Evolutionary conservation across 2,113 vertebrate species (phyloP), one percentile per base, ranked within the genome.

Genomic region (Rhipidura dahli): DNA sequence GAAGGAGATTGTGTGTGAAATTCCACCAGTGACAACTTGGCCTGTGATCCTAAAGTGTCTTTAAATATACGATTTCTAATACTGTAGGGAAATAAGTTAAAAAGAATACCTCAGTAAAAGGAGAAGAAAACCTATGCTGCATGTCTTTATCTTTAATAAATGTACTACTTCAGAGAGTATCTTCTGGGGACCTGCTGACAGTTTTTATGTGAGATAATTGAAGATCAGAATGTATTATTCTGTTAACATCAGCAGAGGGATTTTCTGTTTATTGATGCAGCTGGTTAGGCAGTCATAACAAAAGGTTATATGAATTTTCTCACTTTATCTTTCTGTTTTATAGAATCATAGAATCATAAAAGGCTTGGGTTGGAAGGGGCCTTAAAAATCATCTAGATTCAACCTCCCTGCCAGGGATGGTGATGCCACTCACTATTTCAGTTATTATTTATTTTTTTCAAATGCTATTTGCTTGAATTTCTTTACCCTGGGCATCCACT

Each of bases 181-280:
- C 23, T 93, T 89, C 65, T 91, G 40, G 91, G 44, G 47, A 93
- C 60, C 42, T 68, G 31, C 68, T 92, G 89, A 86, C 71, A 66
- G 56, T 59, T 93, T 93, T 87, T 33, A 30, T 72, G n/a, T 71
- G 78, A 93, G 61, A 57, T 85, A 93, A 94, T 87, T 91, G 11
- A 63, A 83, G 75, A 97, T 94, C 63, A 92, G 76, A 80, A 76
- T 50, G 27, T 47, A 87, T 85, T 91, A 82, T 35, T 16, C 9
- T 69, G 35, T 83, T 85, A 95, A 76, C 53, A 64, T 92, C 63
- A 93, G 35, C 83, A 77, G 30, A 85, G 70, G 78, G 92, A 80
- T 92, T 91, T 93, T 82, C 69, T 93, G 31, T 89, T 96, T 85
- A 86, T 92, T 93, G 75, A 72, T 93, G 66, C 18, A 69, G 18